Conservation (phyloP, 1,140 invertebrate species). For the Drosophila watanabei region DNA sequence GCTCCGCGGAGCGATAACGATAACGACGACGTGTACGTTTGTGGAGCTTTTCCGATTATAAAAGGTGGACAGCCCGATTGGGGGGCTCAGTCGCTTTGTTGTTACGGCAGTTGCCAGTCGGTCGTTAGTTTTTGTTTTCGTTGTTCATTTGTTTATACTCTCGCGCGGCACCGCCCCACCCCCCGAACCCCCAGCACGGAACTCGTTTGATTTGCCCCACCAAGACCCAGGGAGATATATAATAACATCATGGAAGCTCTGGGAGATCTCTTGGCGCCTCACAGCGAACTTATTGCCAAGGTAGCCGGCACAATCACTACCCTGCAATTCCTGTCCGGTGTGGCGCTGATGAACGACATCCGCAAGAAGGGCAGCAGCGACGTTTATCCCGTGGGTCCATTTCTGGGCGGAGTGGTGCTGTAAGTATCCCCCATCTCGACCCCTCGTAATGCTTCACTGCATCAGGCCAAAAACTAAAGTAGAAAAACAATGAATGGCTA, state of each 20-base stretch:
- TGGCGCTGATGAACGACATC: conserved; percentile 90
- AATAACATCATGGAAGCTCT: conserved; percentile 78
- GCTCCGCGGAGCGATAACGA: conserved; percentile 35
- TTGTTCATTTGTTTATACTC: conserved; percentile 70
- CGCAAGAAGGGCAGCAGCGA: conserved; percentile 88
- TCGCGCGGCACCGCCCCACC: conserved; percentile 30
- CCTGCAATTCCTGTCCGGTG: conserved; percentile 89
- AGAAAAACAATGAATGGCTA: background rate
- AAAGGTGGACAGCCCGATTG: conserved; percentile 61
- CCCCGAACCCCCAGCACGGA: conserved; percentile 19
- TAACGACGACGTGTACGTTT: conserved; percentile 32
- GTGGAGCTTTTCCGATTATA: conserved; percentile 59
- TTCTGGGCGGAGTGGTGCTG: conserved; percentile 91
- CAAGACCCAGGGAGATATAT: background rate
- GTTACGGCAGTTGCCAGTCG: conserved; percentile 67
- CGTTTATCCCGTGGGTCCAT: conserved; percentile 89
- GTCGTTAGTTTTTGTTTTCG: conserved; percentile 72
- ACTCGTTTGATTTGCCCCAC: conserved; percentile 34
- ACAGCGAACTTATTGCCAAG: conserved; percentile 74
- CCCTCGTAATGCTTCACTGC: conserved; percentile 37
- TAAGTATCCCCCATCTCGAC: conserved; percentile 84
- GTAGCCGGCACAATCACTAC: conserved; percentile 87
- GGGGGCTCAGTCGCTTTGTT: conserved; percentile 56
- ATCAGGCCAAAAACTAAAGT: background rate
- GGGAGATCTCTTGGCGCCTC: conserved; percentile 73